phyloP scores from a whole-genome alignment of 2,888 invertebrate genomes.

The Schrankia costaestrigalis region DNA sequence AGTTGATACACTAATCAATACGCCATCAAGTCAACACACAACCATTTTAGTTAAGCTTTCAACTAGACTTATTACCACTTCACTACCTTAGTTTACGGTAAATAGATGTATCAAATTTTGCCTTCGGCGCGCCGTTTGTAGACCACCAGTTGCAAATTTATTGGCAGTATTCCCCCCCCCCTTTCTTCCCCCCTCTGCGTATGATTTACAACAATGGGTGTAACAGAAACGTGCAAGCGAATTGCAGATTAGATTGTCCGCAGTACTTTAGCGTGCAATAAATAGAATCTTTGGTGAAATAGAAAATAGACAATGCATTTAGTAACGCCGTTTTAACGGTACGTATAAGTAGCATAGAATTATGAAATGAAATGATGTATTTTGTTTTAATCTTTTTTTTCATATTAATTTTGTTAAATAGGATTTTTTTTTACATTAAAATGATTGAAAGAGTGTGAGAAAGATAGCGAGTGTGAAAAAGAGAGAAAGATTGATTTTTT shows the following conservation, averaged over 20 bases:
- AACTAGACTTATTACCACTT: conserved; percentile 2
- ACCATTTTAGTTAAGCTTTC: background rate
- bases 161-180: conserved; percentile 35
- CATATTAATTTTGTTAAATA: too few relatives aligned
- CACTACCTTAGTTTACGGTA: conserved; percentile 3
- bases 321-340: conserved; percentile 29
- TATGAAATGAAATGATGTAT: background rate
- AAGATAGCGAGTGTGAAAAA: too few relatives aligned
- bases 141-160: conserved; percentile 45
- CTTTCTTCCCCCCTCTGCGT: conserved; percentile 9
- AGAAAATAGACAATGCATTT: conserved; percentile 41
- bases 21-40: background rate
- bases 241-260: conserved; percentile 42
- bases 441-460: too few relatives aligned
- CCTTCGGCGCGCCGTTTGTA: conserved; percentile 33
- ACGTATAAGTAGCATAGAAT: conserved; percentile 5
- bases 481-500: too few relatives aligned
- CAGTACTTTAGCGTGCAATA: conserved; percentile 40
- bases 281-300: conserved; percentile 39
- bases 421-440: too few relatives aligned
- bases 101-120: conserved; percentile 26
- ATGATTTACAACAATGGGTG: conserved; percentile 42
- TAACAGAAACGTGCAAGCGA: conserved; percentile 35
- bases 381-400: too few relatives aligned
- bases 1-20: too few relatives aligned